Conservation (phyloP, 37 sponge, comb jelly and placozoan species). For the Geodia barretti region DNA sequence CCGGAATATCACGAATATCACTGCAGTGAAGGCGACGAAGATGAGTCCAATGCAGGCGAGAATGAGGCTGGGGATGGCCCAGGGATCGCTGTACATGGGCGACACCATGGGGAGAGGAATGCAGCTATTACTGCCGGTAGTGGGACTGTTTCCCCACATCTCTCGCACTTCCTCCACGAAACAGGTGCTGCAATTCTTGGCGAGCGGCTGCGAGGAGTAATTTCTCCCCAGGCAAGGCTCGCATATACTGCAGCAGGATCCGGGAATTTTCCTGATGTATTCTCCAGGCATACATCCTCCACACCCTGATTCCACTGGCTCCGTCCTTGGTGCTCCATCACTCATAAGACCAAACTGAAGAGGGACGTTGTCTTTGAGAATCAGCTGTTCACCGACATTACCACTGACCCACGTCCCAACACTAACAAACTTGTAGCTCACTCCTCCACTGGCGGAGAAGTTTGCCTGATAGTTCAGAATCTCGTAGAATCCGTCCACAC, state of each 20-base stretch:
- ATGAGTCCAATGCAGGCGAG: slow-evolving; percentile 52
- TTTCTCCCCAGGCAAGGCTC: slow-evolving; percentile 54
- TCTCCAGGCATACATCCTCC: slow-evolving; percentile 53
- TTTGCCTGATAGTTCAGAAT: slow-evolving; percentile 40
- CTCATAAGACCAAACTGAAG: slow-evolving; percentile 61
- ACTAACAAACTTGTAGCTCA: slow-evolving; percentile 5
- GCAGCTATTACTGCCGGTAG: slow-evolving; percentile 49
- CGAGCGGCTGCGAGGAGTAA: slow-evolving; percentile 25
- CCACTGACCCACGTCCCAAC: slow-evolving; percentile 57
- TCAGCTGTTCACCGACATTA: not conserved
- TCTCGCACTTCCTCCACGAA: slow-evolving; percentile 17
- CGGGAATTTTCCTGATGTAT: slow-evolving; percentile 4
- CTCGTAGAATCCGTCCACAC: slow-evolving; percentile 23
- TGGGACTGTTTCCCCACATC: slow-evolving; percentile 69
- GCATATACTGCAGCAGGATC: slow-evolving; percentile 77
- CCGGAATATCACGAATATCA: slow-evolving; percentile 45
- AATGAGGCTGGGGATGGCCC: slow-evolving; percentile 40
- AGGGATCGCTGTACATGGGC: slow-evolving; percentile 29
- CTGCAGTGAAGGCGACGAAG: slow-evolving; percentile 10
- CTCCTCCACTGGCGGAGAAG: not conserved
- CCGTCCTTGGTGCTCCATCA: not conserved
- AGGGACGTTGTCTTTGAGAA: not conserved
- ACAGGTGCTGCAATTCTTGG: slow-evolving; percentile 56
- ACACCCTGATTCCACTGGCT: slow-evolving; percentile 42
- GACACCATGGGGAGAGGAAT: slow-evolving; percentile 17